Percentiles rank a stretch among this genome's conserved stretches.
phyloP scores from a whole-genome alignment of 2,888 invertebrate species.

The Cantharis nigra region DNA sequence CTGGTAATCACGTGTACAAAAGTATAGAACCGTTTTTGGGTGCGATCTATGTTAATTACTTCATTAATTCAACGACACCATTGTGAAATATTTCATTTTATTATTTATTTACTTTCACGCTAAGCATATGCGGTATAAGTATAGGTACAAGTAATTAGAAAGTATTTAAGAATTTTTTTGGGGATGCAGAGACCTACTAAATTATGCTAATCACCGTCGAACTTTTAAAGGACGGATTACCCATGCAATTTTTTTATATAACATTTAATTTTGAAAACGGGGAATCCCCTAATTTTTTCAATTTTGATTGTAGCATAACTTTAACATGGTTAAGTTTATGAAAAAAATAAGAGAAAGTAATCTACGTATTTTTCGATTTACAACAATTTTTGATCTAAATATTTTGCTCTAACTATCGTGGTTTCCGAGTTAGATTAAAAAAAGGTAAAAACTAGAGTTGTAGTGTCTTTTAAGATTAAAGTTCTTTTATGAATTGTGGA shows the following conservation, averaged over 20 bases:
- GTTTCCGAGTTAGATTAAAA: too few relatives aligned
- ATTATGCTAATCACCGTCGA: not conserved
- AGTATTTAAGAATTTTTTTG: not conserved
- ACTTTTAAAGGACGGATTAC: not conserved
- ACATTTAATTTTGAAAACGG: too few relatives aligned
- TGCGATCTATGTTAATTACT: slow-evolving; percentile 18
- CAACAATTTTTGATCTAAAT: too few relatives aligned
- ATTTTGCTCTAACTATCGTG: too few relatives aligned
- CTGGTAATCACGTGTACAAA: slow-evolving; percentile 8
- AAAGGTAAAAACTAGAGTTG: too few relatives aligned
- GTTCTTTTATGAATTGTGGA: too few relatives aligned
- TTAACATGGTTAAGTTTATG: too few relatives aligned
- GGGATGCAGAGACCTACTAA: not conserved
- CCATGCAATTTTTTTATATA: not conserved
- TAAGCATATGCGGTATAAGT: not conserved
- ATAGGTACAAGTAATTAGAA: slow-evolving; percentile 12
- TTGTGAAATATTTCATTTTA: slow-evolving; percentile 9
- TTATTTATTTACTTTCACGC: not conserved
- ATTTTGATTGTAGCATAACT: too few relatives aligned
- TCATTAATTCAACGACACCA: slow-evolving; percentile 9
- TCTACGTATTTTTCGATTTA: too few relatives aligned
- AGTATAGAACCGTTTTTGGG: slow-evolving; percentile 12
- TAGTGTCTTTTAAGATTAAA: too few relatives aligned
- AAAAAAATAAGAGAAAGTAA: too few relatives aligned
- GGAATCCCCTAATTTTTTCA: too few relatives aligned